Evolutionary conservation across 2,113 vertebrate genomes (phyloP).

Genomic region (Speoplatyrhinus poulsoni): DNA sequence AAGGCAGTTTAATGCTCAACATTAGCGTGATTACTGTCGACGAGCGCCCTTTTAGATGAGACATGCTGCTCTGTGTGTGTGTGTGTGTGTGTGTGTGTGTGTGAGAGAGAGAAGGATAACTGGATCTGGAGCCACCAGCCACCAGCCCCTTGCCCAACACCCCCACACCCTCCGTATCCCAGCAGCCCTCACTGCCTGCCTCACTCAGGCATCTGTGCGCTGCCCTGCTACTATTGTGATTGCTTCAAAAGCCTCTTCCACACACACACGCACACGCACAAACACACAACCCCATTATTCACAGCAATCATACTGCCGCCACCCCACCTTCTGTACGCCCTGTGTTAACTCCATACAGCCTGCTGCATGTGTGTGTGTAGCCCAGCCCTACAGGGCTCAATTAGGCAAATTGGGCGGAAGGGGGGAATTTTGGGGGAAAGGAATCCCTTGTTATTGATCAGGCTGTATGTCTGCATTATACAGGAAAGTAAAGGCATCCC

Average conservation of each 20-base stretch:
- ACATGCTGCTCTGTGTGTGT: not conserved
- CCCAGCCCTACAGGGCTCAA: constrained; percentile 29
- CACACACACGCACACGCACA: constrained; percentile 4
- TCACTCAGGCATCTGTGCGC: constrained; percentile 70
- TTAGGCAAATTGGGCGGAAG: constrained; percentile 36
- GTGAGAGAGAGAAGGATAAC: constrained; percentile 19
- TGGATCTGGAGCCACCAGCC: constrained; percentile 39
- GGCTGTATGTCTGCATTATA: constrained; percentile 15
- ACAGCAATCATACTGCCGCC: constrained; percentile 51
- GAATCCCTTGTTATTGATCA: constrained; percentile 51
- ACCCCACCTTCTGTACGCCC: constrained; percentile 30
- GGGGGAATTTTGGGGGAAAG: constrained; percentile 44
- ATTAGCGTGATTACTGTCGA: no score
- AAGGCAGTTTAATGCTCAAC: not conserved
- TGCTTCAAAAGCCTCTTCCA: constrained; percentile 63
- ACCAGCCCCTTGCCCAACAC: constrained; percentile 14
- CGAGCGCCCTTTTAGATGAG: constrained; percentile 34
- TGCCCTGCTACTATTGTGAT: constrained; percentile 73
- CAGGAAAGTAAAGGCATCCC: constrained; percentile 24
- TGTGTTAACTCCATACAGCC: constrained; percentile 44
- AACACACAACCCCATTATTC: constrained; percentile 58
- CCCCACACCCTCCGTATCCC: constrained; percentile 37
- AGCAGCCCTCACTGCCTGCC: constrained; percentile 65
- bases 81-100: constrained; percentile 11
- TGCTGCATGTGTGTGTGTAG: constrained; percentile 18